phyloP scores from a whole-genome alignment of 2,113 vertebrate genomes.

The Syngnathus floridae region DNA sequence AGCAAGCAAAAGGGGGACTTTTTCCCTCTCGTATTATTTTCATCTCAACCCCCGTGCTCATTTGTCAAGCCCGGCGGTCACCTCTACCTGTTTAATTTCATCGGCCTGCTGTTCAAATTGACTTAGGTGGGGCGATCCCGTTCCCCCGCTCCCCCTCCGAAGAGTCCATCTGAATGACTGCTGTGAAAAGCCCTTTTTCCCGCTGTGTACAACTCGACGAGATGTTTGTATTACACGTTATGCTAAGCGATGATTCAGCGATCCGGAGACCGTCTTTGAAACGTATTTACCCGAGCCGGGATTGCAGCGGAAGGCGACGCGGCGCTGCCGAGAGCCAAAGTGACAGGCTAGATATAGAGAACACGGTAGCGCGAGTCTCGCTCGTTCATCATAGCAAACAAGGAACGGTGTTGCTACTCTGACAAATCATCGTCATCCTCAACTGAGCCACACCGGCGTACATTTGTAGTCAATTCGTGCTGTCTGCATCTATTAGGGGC shows the following conservation, averaged over 20 bases:
- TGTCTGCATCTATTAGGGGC: constrained; percentile 42
- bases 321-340: constrained; percentile 48
- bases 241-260: constrained; percentile 27
- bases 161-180: constrained; percentile 49
- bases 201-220: constrained; percentile 31
- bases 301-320: constrained; percentile 45
- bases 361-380: constrained; percentile 45
- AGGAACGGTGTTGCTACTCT: constrained; percentile 58
- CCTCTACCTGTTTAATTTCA: constrained; percentile 66
- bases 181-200: constrained; percentile 48
- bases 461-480: constrained; percentile 42
- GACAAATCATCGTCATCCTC: constrained; percentile 58
- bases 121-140: constrained; percentile 56
- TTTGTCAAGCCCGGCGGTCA: constrained; percentile 60
- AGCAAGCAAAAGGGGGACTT: constrained; percentile 26
- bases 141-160: constrained; percentile 35
- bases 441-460: constrained; percentile 14
- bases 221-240: constrained; percentile 26
- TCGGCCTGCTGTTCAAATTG: constrained; percentile 65
- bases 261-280: constrained; percentile 35
- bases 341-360: constrained; percentile 63
- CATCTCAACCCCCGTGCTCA: constrained; percentile 53
- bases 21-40: constrained; percentile 57
- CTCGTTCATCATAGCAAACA: constrained; percentile 73
- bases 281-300: constrained; percentile 39